Base-by-base conservation (phyloP, 2,113 vertebrate genomes). In the Oncorhynchus masou region DNA sequence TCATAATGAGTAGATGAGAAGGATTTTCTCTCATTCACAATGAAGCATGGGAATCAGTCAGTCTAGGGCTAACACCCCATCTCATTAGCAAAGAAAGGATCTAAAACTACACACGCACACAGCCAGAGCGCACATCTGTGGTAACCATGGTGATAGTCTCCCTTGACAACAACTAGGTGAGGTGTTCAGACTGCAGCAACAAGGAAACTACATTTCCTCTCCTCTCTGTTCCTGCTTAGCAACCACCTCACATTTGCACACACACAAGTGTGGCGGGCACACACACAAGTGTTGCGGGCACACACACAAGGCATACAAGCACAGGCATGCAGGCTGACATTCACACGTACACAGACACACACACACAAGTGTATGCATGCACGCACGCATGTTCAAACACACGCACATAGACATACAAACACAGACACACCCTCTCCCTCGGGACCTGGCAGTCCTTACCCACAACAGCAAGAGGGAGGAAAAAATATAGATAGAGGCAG, bases 171-270 rank as follows among this genome's bases (percentile, higher is more conserved):
- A 0, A 5, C 59, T 62, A n/a, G 51, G 16, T 54, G 15, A 54
- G 51, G 51, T 54, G 12, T 11, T 62, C 59, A 24, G n/a, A 62
- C 59, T n/a, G 59, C 59, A 62, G 59, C 59, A 62, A 62, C 13
- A 54, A 54, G 16, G 16, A 54, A 19, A 54, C 51, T 54, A n/a
- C 72, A n/a, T 64, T 31, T 31, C 59, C 12, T 48, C n/a, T 65
- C 25, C 71, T 60, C 54, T 62, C 71, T 39, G 13, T 31, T 65
- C 59, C 45, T 27, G 59, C 59, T 62, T 62, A 62, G 59, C n/a
- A 62, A 62, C 59, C 59, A 22, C n/a, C 22, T 15, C 22, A 27
- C 11, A 64, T 25, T 3, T 27, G 9, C 20, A 20, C 39, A 71
- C n/a, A 54, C 70, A 57, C 70, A 29, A 0, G 29, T 39, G 29